Conservation (phyloP, 2,113 vertebrate genomes). For the Cavia aperea region DNA sequence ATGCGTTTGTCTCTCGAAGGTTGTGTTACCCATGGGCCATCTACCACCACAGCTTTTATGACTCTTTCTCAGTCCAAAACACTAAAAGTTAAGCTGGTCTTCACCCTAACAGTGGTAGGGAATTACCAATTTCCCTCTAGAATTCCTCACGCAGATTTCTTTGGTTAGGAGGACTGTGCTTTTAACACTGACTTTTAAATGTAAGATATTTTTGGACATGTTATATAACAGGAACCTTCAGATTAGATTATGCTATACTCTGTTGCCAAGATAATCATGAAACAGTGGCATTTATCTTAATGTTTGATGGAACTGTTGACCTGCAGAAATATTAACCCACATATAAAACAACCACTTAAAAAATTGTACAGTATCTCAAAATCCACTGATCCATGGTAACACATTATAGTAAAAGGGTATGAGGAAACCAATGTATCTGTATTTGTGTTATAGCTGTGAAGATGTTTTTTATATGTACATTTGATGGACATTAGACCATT, state of each 20-base stretch:
- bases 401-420: not conserved
- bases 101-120: not conserved
- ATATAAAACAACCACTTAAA: not conserved
- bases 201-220: not conserved
- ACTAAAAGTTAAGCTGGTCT: not conserved
- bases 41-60: not conserved
- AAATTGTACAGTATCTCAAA: not conserved
- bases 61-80: not conserved
- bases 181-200: not conserved
- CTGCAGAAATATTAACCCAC: not conserved
- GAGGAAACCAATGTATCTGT: not conserved
- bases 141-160: not conserved
- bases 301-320: not conserved
- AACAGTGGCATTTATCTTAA: not conserved
- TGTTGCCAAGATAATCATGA: not conserved
- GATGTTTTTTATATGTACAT: conserved; percentile 11
- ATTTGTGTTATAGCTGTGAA: not conserved
- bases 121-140: not conserved
- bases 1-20: not conserved
- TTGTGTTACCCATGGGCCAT: not conserved
- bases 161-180: not conserved
- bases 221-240: not conserved
- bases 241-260: not conserved
- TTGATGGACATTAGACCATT: not conserved
- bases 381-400: not conserved